Base-by-base conservation (phyloP, 2,888 invertebrate genomes). In the Hedya salicella region DNA sequence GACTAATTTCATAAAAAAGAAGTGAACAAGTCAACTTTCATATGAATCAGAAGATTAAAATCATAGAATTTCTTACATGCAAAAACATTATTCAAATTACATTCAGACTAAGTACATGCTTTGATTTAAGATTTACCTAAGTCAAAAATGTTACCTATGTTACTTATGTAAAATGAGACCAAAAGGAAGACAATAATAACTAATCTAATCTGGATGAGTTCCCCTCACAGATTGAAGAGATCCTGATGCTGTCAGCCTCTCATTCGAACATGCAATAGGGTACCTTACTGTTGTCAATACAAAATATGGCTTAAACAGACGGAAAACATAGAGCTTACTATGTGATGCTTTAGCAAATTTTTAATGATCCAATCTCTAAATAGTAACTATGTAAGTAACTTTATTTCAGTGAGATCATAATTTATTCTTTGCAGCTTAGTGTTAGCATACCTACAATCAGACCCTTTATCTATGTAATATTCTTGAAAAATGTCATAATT, bases 201-300 rank as follows among this genome's bases (percentile, higher is more conserved):
- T 39, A 21, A n/a, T 48, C 6, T 48, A 48, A 19, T n/a, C 3
- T 13, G 44, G 19, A 48, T 48, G 48, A 46, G 46, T 21, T 9
- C 19, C 30, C 56, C 8, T 17, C 13, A 5, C 14, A n/a, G 30
- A 44, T 44, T 17, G 9, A 11, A 56, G 9, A 57, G 6, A 57
- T 17, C 32, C 30, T 60, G 21, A 17, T 16, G 14, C 16, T 11
- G 14, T 36, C 62, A 52, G 32, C 19, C 21, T 25, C 54, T 25
- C 8, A 53, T 39, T 62, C 19, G 11, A 70, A 57, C 46, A 57
- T 57, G 46, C 57, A n/a, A 46, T 56, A 44, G 56, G n/a, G 44
- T 25, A 25, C 25, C 25, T 25, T 25, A 4, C 25, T 25, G 25
- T 25, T 25, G 25, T 25, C 0, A 25, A 25, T 4, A 25, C 25